A percentile compares a stretch with the other conserved stretches of the same genome.
phyloP scores from a whole-genome alignment of 2,113 vertebrate genomes.

The Elanus axillaris region DNA sequence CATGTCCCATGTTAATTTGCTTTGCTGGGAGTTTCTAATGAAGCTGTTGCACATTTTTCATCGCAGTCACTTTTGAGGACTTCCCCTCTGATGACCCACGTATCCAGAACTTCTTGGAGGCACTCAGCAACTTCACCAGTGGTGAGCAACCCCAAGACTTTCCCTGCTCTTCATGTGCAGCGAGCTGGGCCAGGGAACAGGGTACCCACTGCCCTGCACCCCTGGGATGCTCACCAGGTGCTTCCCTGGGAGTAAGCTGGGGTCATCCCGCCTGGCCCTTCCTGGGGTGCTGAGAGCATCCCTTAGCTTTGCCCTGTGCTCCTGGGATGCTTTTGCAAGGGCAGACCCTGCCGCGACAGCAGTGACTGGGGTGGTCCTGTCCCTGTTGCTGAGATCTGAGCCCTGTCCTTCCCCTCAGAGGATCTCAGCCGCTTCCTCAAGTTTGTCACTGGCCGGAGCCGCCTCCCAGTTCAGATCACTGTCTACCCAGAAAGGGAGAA shows the following conservation, averaged over 20 bases:
- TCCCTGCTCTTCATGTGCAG: rapidly evolving
- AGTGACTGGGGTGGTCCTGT: rapidly evolving
- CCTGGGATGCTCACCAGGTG: neutral
- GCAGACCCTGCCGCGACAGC: neutral
- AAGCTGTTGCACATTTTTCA: neutral
- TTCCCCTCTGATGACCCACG: constrained; percentile 77
- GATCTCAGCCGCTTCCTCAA: constrained; percentile 94
- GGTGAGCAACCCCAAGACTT: constrained; percentile 69
- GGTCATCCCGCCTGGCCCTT: neutral
- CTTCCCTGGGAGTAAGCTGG: neutral
- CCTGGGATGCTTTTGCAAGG: neutral
- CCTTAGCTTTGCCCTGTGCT: neutral
- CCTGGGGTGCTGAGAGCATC: neutral
- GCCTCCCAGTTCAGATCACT: constrained; percentile 89
- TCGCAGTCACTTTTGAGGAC: constrained; percentile 86
- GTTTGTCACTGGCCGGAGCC: constrained; percentile 93
- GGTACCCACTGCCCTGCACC: neutral
- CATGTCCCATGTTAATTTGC: neutral
- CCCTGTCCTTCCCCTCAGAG: constrained; percentile 74
- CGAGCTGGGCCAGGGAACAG: rapidly evolving
- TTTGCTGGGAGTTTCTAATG: neutral
- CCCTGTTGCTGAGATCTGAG: neutral
- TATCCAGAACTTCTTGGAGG: constrained; percentile 88
- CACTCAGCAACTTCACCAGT: constrained; percentile 91
- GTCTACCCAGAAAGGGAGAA: constrained; percentile 85